A percentile compares a stretch with the other conserved stretches of the same genome.
phyloP scores from a whole-genome alignment of 2,113 vertebrate species.

The Setophaga kirtlandii region DNA sequence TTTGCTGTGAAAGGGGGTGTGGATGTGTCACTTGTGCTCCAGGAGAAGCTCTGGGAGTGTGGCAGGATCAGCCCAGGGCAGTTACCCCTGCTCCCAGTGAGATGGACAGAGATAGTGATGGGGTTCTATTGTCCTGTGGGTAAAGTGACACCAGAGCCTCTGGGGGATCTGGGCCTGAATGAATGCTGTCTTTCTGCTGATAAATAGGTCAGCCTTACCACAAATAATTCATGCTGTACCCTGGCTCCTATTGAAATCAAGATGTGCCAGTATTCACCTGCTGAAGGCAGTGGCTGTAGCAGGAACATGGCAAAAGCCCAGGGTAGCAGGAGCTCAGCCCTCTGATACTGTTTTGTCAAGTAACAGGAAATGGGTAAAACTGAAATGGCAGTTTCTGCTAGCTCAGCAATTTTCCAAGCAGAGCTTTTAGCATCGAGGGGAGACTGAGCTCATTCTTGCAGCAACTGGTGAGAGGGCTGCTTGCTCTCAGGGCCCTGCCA shows the following conservation, averaged over 20 bases:
- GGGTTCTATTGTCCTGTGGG: not conserved
- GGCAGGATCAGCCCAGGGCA: not conserved
- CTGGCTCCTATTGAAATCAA: not conserved
- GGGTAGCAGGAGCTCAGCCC: not conserved
- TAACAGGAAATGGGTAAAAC: not conserved
- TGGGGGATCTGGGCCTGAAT: not conserved
- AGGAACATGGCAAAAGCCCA: not conserved
- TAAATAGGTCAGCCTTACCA: slow-evolving; percentile 36
- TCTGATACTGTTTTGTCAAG: not conserved
- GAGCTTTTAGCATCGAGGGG: not conserved
- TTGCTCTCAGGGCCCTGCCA: not conserved
- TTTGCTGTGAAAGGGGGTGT: not conserved
- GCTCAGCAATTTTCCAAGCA: slow-evolving; percentile 8
- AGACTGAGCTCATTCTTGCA: not conserved
- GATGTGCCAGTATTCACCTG: not conserved
- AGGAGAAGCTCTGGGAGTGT: not conserved
- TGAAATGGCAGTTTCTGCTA: not conserved
- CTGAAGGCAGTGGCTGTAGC: not conserved
- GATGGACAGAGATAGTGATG: not conserved
- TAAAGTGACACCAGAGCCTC: slow-evolving; percentile 30
- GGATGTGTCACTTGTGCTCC: not conserved
- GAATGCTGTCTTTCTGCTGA: slow-evolving; percentile 37
- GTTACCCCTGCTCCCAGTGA: not conserved
- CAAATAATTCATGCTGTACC: slow-evolving; percentile 57
- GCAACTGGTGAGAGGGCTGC: not conserved